These are phyloP conservation scores for Phymatocera aterrima DNA, from an alignment of 2,888 invertebrate genomes.

Conservation along the genomic window DNA sequence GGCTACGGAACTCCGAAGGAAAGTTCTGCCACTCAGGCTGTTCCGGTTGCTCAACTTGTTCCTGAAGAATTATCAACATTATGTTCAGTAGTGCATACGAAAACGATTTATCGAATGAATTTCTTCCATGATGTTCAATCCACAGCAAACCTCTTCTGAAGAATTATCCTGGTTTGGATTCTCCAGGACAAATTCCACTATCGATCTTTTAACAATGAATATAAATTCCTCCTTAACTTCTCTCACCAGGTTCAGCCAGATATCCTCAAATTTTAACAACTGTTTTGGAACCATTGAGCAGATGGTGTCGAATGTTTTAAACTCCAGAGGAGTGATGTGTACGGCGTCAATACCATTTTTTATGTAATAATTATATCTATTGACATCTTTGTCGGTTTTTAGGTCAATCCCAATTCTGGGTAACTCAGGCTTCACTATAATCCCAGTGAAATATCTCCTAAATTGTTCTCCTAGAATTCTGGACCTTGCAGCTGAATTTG, in stretches of 20 bases:
- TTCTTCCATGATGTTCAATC: background rate
- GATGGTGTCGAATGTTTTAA: constrained; percentile 82
- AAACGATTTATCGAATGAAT: background rate
- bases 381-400: constrained; percentile 81
- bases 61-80: constrained; percentile 11
- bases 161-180: constrained; percentile 77
- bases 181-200: constrained; percentile 92
- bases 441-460: constrained; percentile 85
- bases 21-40: constrained; percentile 47
- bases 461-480: constrained; percentile 88
- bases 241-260: constrained; percentile 80
- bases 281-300: constrained; percentile 80
- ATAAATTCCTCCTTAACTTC: constrained; percentile 92
- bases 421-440: constrained; percentile 81
- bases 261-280: constrained; percentile 80
- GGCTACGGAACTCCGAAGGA: constrained; percentile 46
- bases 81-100: background rate
- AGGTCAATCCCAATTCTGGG: constrained; percentile 73
- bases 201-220: constrained; percentile 92
- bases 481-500: constrained; percentile 69
- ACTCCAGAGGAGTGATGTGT: constrained; percentile 89
- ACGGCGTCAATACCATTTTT: constrained; percentile 94
- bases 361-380: constrained; percentile 92
- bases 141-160: constrained; percentile 10
- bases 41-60: constrained; percentile 31